Evolutionary conservation across 2,888 invertebrate genomes (phyloP).

Genomic region (Cepaea hortensis): DNA sequence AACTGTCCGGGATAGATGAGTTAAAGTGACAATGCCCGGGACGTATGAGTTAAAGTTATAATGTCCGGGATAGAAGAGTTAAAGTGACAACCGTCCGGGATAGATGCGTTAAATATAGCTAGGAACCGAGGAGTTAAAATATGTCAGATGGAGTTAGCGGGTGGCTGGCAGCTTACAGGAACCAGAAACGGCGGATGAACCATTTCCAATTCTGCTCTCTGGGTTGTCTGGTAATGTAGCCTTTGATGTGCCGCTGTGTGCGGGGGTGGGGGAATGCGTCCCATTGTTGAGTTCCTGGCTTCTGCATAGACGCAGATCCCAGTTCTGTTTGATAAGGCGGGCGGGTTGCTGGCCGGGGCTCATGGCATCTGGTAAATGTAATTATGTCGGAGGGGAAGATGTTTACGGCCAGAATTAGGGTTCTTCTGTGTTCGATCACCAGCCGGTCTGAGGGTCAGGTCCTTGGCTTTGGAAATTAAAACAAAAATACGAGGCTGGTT

Average conservation of each 20-base stretch:
- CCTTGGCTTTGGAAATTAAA: neutral
- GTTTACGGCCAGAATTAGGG: constrained; percentile 13
- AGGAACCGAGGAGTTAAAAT: no score
- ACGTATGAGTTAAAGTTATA: no score
- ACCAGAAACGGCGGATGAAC: constrained; percentile 12
- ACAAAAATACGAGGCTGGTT: neutral
- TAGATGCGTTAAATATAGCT: no score
- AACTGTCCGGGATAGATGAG: no score
- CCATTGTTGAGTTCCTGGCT: constrained; percentile 32
- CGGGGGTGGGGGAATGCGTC: constrained; percentile 2
- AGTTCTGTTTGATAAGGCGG: constrained; percentile 32
- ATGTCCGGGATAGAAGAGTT: no score
- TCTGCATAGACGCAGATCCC: constrained; percentile 17
- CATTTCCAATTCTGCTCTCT: constrained; percentile 23
- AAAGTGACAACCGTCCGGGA: no score
- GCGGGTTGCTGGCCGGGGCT: neutral
- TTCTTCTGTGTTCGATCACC: neutral
- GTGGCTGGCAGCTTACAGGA: constrained; percentile 8
- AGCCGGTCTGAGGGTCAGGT: neutral
- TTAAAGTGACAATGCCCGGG: no score
- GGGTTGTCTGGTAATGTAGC: constrained; percentile 25
- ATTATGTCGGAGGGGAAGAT: constrained; percentile 20
- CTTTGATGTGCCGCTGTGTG: constrained; percentile 31
- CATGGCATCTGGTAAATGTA: constrained; percentile 31
- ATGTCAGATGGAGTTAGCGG: no score